phyloP scores from a whole-genome alignment of 64 coral and sea anemone species.

The Exaiptasia diaphana region DNA sequence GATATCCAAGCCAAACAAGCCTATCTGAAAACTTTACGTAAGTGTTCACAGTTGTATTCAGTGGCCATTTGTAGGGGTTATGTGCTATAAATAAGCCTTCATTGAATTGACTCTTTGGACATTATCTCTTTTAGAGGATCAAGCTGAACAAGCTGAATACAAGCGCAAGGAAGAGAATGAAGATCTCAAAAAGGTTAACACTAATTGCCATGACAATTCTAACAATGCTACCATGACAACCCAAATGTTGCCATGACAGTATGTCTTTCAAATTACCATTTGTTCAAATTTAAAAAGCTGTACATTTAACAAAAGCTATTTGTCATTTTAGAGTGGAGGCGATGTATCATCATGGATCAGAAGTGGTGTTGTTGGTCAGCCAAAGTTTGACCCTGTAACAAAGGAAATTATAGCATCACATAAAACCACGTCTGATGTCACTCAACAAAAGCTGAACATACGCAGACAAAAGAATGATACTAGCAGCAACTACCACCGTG shows the following conservation, averaged over 20 bases:
- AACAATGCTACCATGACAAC: too few relatives aligned
- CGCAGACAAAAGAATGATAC: constrained; percentile 66
- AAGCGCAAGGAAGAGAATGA: constrained; percentile 54
- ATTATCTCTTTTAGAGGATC: constrained; percentile 24
- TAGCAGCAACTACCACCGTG: constrained; percentile 54
- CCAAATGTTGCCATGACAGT: too few relatives aligned
- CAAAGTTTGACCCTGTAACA: constrained; percentile 61
- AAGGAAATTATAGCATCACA: constrained; percentile 59
- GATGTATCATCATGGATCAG: constrained; percentile 78
- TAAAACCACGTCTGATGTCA: constrained; percentile 77
- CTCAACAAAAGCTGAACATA: constrained; percentile 60
- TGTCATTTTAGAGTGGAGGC: constrained; percentile 55
- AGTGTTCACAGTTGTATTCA: neutral
- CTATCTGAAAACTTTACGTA: constrained; percentile 58
- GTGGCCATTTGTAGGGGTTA: neutral
- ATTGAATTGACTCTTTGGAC: neutral
- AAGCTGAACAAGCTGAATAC: constrained; percentile 41
- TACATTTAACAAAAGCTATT: too few relatives aligned
- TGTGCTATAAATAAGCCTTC: neutral
- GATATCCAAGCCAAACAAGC: constrained; percentile 52
- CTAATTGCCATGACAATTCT: too few relatives aligned
- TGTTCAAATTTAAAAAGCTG: too few relatives aligned
- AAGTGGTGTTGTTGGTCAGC: constrained; percentile 67
- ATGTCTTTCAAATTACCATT: too few relatives aligned
- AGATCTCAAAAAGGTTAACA: constrained; percentile 55